Conservation (phyloP, 1,140 invertebrate species). For the Meloidogyne floridensis region DNA sequence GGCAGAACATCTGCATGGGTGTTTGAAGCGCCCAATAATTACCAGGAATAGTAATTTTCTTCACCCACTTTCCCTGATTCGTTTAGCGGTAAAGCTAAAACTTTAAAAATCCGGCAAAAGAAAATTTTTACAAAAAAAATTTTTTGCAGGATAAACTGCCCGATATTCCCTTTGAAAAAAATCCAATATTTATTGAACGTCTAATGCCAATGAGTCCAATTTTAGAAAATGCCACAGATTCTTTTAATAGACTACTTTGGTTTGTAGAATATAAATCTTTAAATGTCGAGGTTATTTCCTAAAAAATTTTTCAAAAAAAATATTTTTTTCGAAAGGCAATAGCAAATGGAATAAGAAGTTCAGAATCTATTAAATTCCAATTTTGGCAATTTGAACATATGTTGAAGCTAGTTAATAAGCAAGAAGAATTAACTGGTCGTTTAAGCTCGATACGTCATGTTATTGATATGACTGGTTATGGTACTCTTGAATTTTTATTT, state of each 20-base stretch:
- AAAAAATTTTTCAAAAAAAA: background rate
- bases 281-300: conserved; percentile 57
- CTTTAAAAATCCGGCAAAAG: no score
- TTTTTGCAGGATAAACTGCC: conserved; percentile 54
- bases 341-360: conserved; percentile 57
- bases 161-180: conserved; percentile 60
- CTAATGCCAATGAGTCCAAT: conserved; percentile 61
- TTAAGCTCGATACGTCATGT: conserved; percentile 59
- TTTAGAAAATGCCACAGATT: conserved; percentile 47
- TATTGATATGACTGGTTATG: conserved; percentile 58
- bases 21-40: no score
- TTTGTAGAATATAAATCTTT: conserved; percentile 64
- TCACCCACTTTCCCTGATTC: no score
- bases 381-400: conserved; percentile 66
- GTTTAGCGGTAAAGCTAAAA: no score
- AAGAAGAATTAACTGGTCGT: conserved; percentile 58
- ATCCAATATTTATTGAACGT: conserved; percentile 57
- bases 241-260: conserved; percentile 61
- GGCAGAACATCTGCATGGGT: no score
- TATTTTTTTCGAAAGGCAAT: conserved; percentile 44
- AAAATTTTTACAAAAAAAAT: background rate
- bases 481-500: background rate
- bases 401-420: conserved; percentile 60
- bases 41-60: no score
- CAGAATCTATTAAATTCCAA: conserved; percentile 61